Evolutionary conservation across 2,888 invertebrate genomes (phyloP).

Genomic region (Ametastegia equiseti): DNA sequence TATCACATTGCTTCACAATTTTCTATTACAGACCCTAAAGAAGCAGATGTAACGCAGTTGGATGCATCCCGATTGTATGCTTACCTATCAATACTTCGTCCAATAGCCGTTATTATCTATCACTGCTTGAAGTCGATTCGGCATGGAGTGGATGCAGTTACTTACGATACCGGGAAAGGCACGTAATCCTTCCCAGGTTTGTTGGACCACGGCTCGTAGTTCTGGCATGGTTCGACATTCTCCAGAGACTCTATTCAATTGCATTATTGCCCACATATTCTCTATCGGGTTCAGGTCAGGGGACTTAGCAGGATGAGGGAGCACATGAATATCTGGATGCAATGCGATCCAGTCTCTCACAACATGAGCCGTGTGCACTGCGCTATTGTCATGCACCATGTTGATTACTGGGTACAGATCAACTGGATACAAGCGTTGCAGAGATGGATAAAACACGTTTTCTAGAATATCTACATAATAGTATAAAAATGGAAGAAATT

Average conservation of each 20-base stretch:
- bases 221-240: background rate
- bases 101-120: no score
- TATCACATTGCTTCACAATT: no score
- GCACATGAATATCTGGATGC: conserved; percentile 8
- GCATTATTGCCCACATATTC: background rate
- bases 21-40: no score
- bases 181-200: conserved; percentile 40
- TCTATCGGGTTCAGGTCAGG: conserved; percentile 30
- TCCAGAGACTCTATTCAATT: background rate
- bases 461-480: background rate
- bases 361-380: background rate
- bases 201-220: no score
- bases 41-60: no score
- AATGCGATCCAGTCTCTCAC: background rate
- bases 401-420: no score
- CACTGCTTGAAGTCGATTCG: no score
- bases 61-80: no score
- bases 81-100: no score
- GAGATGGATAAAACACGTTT: background rate
- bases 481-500: no score
- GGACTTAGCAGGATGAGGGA: background rate
- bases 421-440: background rate
- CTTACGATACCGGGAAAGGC: background rate
- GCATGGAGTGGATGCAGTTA: no score
- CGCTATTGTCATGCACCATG: background rate